These are phyloP conservation scores for Python bivittatus DNA, from an alignment of 2,113 vertebrate genomes.

Conservation along the genomic window DNA sequence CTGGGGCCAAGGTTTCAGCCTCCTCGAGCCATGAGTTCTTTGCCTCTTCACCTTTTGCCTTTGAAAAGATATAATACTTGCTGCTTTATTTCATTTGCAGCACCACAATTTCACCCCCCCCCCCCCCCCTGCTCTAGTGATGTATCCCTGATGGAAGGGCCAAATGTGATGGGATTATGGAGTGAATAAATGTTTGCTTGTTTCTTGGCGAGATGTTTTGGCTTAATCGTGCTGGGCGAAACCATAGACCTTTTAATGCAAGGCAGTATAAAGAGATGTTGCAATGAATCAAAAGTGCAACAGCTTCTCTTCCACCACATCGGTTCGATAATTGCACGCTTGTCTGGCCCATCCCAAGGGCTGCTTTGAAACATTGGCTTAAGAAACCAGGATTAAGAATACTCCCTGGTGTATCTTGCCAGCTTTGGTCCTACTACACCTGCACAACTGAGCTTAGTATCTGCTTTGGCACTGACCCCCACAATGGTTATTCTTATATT, in stretches of 20 bases:
- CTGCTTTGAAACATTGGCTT: too few relatives aligned
- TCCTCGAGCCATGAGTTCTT: too few relatives aligned
- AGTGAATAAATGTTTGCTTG: neutral
- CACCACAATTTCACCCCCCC: too few relatives aligned
- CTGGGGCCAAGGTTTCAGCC: neutral
- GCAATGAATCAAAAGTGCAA: neutral
- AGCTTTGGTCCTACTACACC: neutral
- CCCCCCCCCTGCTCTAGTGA: neutral
- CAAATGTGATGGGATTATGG: neutral
- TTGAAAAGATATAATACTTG: neutral
- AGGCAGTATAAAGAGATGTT: neutral
- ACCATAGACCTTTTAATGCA: too few relatives aligned
- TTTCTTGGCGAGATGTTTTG: neutral
- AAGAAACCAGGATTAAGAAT: neutral
- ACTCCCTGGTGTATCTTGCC: neutral
- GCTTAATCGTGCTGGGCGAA: neutral
- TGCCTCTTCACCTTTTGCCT: neutral
- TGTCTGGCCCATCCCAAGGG: neutral
- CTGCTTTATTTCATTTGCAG: too few relatives aligned
- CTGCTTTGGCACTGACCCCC: neutral
- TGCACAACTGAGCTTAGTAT: neutral
- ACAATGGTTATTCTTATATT: neutral
- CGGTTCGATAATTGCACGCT: neutral
- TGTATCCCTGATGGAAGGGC: neutral
- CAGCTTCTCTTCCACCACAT: neutral